Conservation (phyloP, 2,888 invertebrate genomes). For the Imbricaverruca yamaguchii region DNA sequence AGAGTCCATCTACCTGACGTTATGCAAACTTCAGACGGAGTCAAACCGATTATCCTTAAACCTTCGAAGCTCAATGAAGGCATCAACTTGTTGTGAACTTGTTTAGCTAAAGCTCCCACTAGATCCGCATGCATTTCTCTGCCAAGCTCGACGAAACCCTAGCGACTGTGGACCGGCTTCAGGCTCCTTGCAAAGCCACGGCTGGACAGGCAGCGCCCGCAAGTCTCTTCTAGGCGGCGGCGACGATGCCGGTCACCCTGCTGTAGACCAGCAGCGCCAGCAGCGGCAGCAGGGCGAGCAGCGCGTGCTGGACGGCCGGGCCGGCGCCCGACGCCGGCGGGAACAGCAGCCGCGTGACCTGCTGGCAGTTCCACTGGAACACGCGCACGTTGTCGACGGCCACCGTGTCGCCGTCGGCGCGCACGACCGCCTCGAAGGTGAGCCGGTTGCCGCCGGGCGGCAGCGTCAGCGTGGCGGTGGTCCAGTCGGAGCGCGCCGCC, state of each 20-base stretch:
- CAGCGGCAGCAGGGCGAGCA: not conserved
- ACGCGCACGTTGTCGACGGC: not conserved
- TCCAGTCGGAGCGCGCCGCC: not conserved
- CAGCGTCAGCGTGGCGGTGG: conserved; percentile 14
- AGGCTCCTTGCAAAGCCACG: too few relatives aligned
- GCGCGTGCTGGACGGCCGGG: not conserved
- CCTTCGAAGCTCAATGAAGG: too few relatives aligned
- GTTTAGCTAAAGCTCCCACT: too few relatives aligned
- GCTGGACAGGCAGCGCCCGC: too few relatives aligned
- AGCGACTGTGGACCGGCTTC: too few relatives aligned
- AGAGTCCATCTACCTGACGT: too few relatives aligned
- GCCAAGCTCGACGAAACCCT: too few relatives aligned
- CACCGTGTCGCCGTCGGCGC: not conserved
- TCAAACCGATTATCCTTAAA: too few relatives aligned
- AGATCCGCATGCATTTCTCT: too few relatives aligned
- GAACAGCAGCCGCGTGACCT: not conserved
- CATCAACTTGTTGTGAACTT: too few relatives aligned
- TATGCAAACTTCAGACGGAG: too few relatives aligned
- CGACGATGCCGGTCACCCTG: not conserved
- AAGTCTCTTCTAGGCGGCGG: not conserved
- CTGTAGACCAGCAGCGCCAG: not conserved
- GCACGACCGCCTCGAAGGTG: not conserved
- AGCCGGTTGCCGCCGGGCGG: conserved; percentile 13
- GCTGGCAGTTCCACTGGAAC: conserved; percentile 15
- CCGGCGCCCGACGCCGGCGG: not conserved